phyloP scores from a whole-genome alignment of 2,797 vertebrate species.

The Anguilla marmorata region DNA sequence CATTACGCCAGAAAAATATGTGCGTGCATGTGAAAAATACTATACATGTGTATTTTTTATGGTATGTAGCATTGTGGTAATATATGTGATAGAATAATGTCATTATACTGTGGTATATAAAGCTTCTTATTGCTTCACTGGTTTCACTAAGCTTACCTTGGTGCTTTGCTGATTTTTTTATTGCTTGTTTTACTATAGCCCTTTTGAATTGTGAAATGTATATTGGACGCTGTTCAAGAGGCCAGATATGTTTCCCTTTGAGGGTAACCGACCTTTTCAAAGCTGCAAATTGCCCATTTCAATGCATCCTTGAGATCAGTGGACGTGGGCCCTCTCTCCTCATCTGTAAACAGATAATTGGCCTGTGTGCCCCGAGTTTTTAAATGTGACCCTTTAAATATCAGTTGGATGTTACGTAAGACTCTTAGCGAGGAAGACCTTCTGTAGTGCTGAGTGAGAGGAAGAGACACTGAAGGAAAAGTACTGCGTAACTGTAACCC shows the following conservation, averaged over 20 bases:
- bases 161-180: neutral
- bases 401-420: neutral
- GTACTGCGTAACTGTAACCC: neutral
- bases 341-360: neutral
- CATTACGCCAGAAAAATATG: neutral
- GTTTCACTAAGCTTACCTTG: neutral
- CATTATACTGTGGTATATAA: neutral
- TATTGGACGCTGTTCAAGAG: neutral
- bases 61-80: neutral
- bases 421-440: neutral
- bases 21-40: neutral
- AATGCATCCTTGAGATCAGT: neutral
- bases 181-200: neutral
- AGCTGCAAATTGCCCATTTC: neutral
- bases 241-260: neutral
- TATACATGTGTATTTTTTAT: neutral
- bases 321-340: neutral
- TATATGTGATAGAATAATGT: neutral
- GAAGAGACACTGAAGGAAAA: neutral
- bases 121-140: neutral
- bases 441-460: neutral
- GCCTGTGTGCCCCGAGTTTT: neutral
- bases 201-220: neutral
- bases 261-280: neutral
- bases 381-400: slow-evolving; percentile 15